Evolutionary conservation across 2,888 invertebrate genomes (phyloP), one percentile per base, ranked within the genome.

Genomic region (Euplagia quadripunctaria): DNA sequence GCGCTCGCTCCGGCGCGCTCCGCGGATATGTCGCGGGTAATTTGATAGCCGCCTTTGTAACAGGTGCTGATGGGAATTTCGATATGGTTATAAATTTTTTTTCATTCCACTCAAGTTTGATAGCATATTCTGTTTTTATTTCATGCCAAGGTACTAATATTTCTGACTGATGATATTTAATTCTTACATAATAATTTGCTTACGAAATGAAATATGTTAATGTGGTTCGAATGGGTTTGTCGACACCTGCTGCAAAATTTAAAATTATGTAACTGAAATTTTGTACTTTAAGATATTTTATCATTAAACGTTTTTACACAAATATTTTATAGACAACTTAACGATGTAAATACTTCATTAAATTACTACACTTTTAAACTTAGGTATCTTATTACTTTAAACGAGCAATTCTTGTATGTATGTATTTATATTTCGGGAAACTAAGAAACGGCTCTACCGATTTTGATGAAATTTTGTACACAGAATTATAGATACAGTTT

Each of bases 1-100:
- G 93, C 90, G 90, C 92, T 88, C 91, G 88, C 90, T 89, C 86
- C 87, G 70, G 78, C 82, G 79, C 82, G 88, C 86, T 88, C 88
- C 90, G 89, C 91, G 92, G 94, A 92, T 94, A 90, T 95, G 95
- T 95, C 95, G 94, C 94, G 92, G 90, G 94, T 95, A 94, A 95
- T 95, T 94, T 94, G 94, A 95, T 95, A 94, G 94, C 94, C 90
- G 94, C 92, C 93, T 94, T 95, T 95, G 95, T 96, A 96, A 94
- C 95, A 95, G 95, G 95, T 95, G 95, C 94, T 94, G 95, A 95
- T 95, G 92, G 94, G 92, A 92, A 93, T 94, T 93, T 92, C 92
- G 93, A 93, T 93, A 92, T 86, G 94, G 93, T 93, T 93, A 91
- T 94, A 94, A 94, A 93, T 88, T 82, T 83, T 87, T 86, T 86